Evolutionary conservation across 2,113 vertebrate genomes (phyloP).

Genomic region (Nipponia nippon): DNA sequence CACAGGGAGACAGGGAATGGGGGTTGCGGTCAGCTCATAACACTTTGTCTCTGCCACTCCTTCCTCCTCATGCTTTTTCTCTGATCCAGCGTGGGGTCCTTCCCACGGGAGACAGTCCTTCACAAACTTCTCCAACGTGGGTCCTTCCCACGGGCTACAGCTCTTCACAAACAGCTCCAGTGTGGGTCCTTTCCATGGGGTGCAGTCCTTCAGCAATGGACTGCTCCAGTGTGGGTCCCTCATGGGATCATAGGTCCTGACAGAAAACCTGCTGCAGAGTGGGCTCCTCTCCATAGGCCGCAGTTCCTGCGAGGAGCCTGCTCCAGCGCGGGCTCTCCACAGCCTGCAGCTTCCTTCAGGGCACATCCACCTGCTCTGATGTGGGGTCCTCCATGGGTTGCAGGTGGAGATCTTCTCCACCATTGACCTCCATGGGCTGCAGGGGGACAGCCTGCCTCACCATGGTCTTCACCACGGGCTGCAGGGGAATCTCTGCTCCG

Average conservation of each 20-base stretch:
- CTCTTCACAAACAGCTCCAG: background rate
- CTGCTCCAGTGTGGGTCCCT: background rate
- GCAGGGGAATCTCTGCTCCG: background rate
- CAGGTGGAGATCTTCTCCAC: background rate
- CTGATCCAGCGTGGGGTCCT: background rate
- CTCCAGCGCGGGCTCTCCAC: fast-evolving
- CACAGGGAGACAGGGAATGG: background rate
- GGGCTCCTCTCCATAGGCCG: background rate
- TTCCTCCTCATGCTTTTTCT: background rate
- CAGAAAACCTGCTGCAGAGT: background rate
- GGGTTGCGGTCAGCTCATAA: background rate
- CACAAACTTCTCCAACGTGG: background rate
- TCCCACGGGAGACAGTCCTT: background rate
- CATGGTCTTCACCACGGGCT: background rate
- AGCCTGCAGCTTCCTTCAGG: background rate
- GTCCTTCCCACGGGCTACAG: background rate
- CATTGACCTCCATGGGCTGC: background rate
- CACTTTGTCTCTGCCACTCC: background rate
- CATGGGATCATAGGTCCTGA: background rate
- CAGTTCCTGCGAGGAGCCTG: background rate
- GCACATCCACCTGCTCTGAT: fast-evolving
- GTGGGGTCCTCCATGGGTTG: background rate
- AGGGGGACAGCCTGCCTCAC: background rate
- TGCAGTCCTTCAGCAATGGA: background rate
- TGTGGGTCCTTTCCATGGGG: background rate